A percentile compares a stretch with the other conserved stretches of the same genome.
Conservation (phyloP, 1,140 invertebrate genomes). For the Megalopta genalis region DNA sequence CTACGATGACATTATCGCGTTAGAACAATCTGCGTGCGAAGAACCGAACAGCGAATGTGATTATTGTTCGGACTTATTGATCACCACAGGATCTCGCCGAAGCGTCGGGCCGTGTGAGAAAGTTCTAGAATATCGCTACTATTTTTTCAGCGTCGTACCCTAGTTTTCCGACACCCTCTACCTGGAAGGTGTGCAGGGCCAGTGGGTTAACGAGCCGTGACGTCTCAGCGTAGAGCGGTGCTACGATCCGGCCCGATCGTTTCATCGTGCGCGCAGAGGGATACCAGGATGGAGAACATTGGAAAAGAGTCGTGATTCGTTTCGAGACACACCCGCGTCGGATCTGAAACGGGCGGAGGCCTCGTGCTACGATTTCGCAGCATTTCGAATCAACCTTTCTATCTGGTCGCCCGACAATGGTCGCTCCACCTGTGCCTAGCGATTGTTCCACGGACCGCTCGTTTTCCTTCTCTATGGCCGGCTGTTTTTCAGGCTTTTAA, state of each 20-base stretch:
- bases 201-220: conserved; percentile 16
- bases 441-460: conserved; percentile 35
- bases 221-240: neutral
- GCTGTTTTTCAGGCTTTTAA: neutral
- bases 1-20: too few species aligned
- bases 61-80: too few species aligned
- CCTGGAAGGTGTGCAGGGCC: neutral
- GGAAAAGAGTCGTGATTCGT: conserved; percentile 27
- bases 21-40: too few species aligned
- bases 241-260: neutral
- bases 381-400: conserved; percentile 56
- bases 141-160: neutral
- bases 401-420: conserved; percentile 52
- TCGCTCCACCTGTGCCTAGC: conserved; percentile 34
- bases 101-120: neutral
- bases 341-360: conserved; percentile 21
- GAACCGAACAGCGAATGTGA: too few species aligned
- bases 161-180: neutral
- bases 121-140: neutral
- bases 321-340: conserved; percentile 31
- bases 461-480: neutral
- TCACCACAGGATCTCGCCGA: too few species aligned
- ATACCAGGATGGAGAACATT: neutral
- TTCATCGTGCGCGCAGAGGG: neutral
- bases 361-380: conserved; percentile 40